phyloP scores from a whole-genome alignment of 2,888 invertebrate species.

The Chymomyza fuscimana region DNA sequence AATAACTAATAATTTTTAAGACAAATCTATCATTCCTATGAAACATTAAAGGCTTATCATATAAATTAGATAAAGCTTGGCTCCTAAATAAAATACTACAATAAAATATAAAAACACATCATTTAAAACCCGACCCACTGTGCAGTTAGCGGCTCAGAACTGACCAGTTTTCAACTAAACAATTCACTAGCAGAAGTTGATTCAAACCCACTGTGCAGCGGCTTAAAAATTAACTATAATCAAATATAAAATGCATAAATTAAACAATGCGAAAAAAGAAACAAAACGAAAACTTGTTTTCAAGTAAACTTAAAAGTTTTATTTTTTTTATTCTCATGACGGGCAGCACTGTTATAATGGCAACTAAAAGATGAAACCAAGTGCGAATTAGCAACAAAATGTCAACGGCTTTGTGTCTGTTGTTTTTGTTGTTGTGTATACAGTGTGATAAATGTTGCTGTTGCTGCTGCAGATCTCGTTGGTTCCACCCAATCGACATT shows the following conservation, averaged over 20 bases:
- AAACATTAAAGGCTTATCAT: too few relatives aligned
- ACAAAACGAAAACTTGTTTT: slow-evolving; percentile 28
- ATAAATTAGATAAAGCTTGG: too few relatives aligned
- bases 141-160: not conserved
- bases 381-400: slow-evolving; percentile 23
- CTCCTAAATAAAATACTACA: too few relatives aligned
- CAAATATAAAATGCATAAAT: not conserved
- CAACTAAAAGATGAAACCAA: slow-evolving; percentile 35
- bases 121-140: not conserved
- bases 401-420: slow-evolving; percentile 1
- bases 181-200: not conserved
- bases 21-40: too few relatives aligned
- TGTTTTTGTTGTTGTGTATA: slow-evolving; percentile 25
- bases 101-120: too few relatives aligned
- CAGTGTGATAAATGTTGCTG: slow-evolving; percentile 30
- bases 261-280: slow-evolving; percentile 25
- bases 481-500: slow-evolving; percentile 56
- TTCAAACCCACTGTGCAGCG: not conserved
- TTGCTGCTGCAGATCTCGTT: slow-evolving; percentile 30
- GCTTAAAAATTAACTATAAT: not conserved
- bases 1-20: too few relatives aligned
- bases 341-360: slow-evolving; percentile 49
- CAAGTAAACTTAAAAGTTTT: slow-evolving; percentile 59
- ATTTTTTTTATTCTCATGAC: slow-evolving; percentile 45
- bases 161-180: not conserved